Conservation (phyloP, 1,140 invertebrate genomes). For the Zophobas atratus region DNA sequence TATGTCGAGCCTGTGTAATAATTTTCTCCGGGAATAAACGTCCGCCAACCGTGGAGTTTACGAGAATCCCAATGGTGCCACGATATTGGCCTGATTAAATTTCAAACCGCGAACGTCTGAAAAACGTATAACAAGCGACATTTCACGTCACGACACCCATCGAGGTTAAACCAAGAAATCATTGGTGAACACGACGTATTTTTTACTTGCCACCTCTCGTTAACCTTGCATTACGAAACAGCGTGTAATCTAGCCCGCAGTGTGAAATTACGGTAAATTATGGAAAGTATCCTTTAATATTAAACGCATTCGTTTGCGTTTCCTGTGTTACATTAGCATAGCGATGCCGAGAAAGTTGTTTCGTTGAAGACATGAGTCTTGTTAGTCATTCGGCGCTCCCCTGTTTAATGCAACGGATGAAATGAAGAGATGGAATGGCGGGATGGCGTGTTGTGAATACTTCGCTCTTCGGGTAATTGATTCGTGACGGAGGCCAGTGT, state of each 20-base stretch:
- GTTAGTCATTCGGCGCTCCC: no score
- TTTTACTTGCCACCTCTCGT: constrained; percentile 24
- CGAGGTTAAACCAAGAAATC: constrained; percentile 29
- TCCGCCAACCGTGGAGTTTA: neutral
- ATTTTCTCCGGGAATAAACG: constrained; percentile 6
- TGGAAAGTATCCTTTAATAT: constrained; percentile 42
- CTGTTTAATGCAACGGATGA: no score
- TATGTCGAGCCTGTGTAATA: neutral
- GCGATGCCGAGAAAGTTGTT: constrained; percentile 37
- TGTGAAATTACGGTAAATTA: constrained; percentile 43
- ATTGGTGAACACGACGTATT: constrained; percentile 6
- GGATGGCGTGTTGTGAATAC: no score
- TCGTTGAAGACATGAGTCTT: constrained; percentile 14
- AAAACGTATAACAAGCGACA: constrained; percentile 16
- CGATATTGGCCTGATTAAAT: constrained; percentile 28
- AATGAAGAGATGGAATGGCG: no score
- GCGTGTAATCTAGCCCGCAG: constrained; percentile 38
- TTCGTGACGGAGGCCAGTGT: no score
- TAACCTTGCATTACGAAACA: constrained; percentile 37
- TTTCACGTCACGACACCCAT: constrained; percentile 15
- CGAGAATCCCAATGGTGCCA: constrained; percentile 6
- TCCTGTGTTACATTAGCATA: constrained; percentile 43
- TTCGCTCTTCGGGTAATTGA: no score
- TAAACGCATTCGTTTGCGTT: constrained; percentile 41
- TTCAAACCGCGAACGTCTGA: constrained; percentile 18